These are phyloP conservation scores for Cephus nigrinus DNA, from an alignment of 2,888 invertebrate genomes.

Conservation along the genomic window DNA sequence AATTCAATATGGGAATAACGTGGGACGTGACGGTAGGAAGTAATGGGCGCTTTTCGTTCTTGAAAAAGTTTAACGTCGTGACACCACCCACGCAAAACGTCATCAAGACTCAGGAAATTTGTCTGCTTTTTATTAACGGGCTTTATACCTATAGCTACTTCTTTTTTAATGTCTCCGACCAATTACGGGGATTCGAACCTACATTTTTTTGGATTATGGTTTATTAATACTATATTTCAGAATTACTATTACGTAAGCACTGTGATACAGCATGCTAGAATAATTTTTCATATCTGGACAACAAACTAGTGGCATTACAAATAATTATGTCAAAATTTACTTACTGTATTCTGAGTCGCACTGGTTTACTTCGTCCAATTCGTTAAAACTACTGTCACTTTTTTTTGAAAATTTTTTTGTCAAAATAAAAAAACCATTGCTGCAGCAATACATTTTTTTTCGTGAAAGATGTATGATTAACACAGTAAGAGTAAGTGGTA, in stretches of 20 bases:
- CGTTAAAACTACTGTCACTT: background rate
- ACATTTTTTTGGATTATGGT: background rate
- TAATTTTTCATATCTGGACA: background rate
- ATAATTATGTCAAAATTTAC: background rate
- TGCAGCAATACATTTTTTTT: background rate
- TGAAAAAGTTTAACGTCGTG: background rate
- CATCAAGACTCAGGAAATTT: background rate
- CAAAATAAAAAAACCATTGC: background rate
- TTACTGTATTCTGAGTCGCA: too few relatives aligned
- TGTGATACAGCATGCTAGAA: background rate
- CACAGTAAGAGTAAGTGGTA: background rate
- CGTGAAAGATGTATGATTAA: background rate
- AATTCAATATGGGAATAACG: background rate
- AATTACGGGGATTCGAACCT: background rate
- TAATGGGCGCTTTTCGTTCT: background rate
- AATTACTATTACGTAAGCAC: background rate
- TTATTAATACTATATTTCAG: background rate
- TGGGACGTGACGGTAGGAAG: background rate
- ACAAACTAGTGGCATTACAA: background rate
- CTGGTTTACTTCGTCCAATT: too few relatives aligned
- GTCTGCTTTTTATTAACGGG: background rate
- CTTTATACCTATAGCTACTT: background rate
- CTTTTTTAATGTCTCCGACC: background rate
- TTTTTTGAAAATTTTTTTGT: background rate
- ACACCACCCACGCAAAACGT: background rate